phyloP scores from a whole-genome alignment of 2,797 vertebrate genomes.

The Novumbra hubbsi region DNA sequence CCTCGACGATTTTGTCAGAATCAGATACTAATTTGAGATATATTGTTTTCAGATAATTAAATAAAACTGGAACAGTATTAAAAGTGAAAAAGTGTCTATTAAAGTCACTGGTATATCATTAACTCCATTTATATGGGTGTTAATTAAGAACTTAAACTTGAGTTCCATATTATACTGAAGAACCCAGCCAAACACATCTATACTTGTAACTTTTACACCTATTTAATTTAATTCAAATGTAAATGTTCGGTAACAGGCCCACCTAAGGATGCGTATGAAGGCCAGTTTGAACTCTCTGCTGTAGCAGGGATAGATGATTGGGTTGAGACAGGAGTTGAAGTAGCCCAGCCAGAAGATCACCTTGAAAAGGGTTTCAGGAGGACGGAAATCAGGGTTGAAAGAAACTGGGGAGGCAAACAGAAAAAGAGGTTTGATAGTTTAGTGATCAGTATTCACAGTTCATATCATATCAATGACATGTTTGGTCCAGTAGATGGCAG shows the following conservation, averaged over 20 bases:
- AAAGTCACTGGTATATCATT: too few relatives aligned
- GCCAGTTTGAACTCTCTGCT: constrained; percentile 97
- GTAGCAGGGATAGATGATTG: constrained; percentile 97
- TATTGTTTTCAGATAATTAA: too few relatives aligned
- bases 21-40: too few relatives aligned
- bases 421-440: neutral
- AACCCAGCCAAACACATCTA: too few relatives aligned
- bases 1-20: too few relatives aligned
- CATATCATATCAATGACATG: neutral
- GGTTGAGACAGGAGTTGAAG: constrained; percentile 98
- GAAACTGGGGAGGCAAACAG: constrained; percentile 74
- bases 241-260: neutral
- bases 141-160: too few relatives aligned
- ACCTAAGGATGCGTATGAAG: constrained; percentile 87
- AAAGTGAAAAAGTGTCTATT: too few relatives aligned
- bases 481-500: constrained; percentile 57
- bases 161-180: too few relatives aligned
- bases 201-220: too few relatives aligned
- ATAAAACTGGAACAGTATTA: too few relatives aligned
- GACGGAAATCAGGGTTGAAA: constrained; percentile 84
- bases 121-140: too few relatives aligned
- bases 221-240: too few relatives aligned
- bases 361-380: constrained; percentile 87
- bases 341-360: constrained; percentile 98
- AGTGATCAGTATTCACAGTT: neutral